These are phyloP conservation scores for Epinephelus coioides DNA, from an alignment of 2,797 vertebrate genomes.

Conservation along the genomic window DNA sequence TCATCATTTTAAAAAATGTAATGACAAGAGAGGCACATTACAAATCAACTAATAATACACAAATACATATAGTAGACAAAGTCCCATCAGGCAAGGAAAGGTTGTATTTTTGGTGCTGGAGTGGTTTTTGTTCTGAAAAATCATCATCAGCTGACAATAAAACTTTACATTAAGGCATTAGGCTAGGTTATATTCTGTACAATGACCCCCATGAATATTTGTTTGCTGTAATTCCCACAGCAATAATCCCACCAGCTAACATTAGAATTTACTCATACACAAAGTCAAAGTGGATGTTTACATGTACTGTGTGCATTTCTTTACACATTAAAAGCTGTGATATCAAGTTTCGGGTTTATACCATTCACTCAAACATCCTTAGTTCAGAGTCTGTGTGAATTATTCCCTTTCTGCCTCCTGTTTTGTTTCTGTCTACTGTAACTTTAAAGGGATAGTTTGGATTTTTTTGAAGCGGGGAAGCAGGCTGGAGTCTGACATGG, in stretches of 20 bases:
- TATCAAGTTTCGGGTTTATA: background rate
- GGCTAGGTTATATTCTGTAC: background rate
- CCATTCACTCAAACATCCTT: background rate
- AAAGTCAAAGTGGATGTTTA: background rate
- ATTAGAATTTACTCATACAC: background rate
- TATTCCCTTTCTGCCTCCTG: background rate
- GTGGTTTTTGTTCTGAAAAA: background rate
- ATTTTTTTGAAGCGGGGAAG: too few species aligned
- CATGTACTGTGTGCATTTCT: background rate
- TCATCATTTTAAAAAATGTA: background rate
- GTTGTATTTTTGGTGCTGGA: background rate
- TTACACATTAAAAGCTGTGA: conserved; percentile 16
- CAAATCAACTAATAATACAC: background rate
- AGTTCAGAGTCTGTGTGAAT: background rate
- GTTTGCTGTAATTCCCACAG: background rate
- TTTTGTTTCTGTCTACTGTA: too few species aligned
- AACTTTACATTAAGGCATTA: conserved; percentile 9
- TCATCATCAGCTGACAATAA: background rate
- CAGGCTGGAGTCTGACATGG: too few species aligned
- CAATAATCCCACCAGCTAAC: background rate
- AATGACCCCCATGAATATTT: background rate
- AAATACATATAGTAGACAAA: background rate
- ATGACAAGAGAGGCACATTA: conserved; percentile 27
- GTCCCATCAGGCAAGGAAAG: background rate
- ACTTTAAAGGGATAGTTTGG: too few species aligned